Conservation (phyloP, 2,888 invertebrate genomes). For the Netelia melanura region DNA sequence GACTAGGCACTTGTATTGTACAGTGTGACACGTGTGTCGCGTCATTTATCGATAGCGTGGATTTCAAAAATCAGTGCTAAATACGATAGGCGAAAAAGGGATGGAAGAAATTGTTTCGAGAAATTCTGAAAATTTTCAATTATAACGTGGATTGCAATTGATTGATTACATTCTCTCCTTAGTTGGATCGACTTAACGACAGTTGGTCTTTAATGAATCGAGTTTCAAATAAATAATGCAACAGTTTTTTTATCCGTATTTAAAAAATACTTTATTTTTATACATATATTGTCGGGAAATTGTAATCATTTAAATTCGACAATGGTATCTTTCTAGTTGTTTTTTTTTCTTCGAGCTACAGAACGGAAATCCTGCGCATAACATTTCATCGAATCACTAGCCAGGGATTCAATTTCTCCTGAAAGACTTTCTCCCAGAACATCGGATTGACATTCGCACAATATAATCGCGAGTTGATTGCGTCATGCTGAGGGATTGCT, state of each 20-base stretch:
- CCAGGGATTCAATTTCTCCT: constrained; percentile 12
- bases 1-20: neutral
- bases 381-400: too few relatives aligned
- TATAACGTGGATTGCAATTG: too few relatives aligned
- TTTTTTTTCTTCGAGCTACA: too few relatives aligned
- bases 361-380: too few relatives aligned
- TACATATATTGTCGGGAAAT: too few relatives aligned
- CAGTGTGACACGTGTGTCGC: neutral
- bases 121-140: too few relatives aligned
- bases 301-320: too few relatives aligned
- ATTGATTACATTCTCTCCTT: too few relatives aligned
- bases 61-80: neutral
- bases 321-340: too few relatives aligned
- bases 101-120: neutral
- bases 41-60: neutral
- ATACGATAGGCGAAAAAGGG: neutral
- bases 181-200: neutral
- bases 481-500: constrained; percentile 72
- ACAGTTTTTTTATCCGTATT: neutral
- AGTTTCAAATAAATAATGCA: neutral
- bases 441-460: constrained; percentile 44
- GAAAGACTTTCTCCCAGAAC: constrained; percentile 30
- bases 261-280: neutral
- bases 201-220: neutral
- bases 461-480: constrained; percentile 64